Percentiles rank a stretch among this genome's conserved stretches.
Conservation (phyloP, 2,113 vertebrate genomes). For the Clarias macrocephalus region DNA sequence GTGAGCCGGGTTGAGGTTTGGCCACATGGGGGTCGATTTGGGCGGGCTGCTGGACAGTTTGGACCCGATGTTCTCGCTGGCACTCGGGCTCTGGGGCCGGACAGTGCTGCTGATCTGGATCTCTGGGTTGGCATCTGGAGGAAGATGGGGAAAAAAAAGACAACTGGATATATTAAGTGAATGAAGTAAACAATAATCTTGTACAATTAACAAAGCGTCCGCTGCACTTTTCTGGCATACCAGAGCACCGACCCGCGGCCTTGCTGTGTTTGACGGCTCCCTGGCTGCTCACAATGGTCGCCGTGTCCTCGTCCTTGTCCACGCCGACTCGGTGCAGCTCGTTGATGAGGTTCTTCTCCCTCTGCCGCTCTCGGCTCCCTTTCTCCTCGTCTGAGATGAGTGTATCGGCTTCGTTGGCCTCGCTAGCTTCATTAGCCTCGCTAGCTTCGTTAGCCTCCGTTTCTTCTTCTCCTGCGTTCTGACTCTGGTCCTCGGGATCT, state of each 20-base stretch:
- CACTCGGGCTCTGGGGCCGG: constrained; percentile 74
- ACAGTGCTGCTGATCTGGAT: constrained; percentile 80
- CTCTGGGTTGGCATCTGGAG: constrained; percentile 82
- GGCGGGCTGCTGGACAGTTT: constrained; percentile 88
- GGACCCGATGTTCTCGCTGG: constrained; percentile 74
- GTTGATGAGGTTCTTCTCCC: constrained; percentile 84
- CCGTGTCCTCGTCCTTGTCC: constrained; percentile 85
- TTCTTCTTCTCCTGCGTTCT: constrained; percentile 73
- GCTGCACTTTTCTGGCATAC: too few relatives aligned
- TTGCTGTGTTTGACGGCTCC: constrained; percentile 90
- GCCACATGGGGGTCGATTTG: constrained; percentile 80
- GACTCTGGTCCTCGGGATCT: constrained; percentile 79
- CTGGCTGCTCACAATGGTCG: constrained; percentile 83
- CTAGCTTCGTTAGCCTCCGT: constrained; percentile 85
- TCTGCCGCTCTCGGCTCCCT: constrained; percentile 84
- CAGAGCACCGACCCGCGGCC: constrained; percentile 74
- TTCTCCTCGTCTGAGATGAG: constrained; percentile 85
- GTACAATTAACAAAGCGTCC: accelerated
- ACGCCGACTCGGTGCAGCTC: constrained; percentile 81
- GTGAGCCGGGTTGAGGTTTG: constrained; percentile 77
- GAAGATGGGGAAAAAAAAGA: constrained; percentile 27
- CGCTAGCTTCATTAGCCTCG: constrained; percentile 84
- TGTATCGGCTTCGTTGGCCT: constrained; percentile 86
- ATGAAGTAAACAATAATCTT: background rate
- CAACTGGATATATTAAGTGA: background rate